A percentile compares a stretch with the other conserved stretches of the same genome.
phyloP scores from a whole-genome alignment of 2,888 invertebrate genomes.

The Lepidocyrtinus sp. region DNA sequence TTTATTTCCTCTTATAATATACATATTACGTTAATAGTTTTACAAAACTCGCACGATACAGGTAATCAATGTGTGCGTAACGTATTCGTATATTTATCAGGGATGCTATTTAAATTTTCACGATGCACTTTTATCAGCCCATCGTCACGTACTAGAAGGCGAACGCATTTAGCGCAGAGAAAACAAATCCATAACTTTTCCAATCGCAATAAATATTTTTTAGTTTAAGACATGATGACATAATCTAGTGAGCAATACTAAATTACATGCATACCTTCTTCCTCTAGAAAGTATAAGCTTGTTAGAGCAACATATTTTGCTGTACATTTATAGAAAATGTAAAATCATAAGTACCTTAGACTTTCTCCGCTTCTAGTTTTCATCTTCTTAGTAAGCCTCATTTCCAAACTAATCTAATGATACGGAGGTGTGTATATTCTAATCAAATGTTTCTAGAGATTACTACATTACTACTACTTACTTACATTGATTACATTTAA shows the following conservation, averaged over 20 bases:
- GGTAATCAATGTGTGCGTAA: neutral
- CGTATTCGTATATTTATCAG: slow-evolving; percentile 10
- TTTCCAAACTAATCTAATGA: too few species aligned
- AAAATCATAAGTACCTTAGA: too few species aligned
- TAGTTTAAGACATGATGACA: neutral
- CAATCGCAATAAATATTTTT: slow-evolving; percentile 10
- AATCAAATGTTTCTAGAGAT: neutral
- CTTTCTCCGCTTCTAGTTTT: too few species aligned
- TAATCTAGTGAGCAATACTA: neutral
- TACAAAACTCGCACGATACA: too few species aligned
- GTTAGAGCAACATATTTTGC: too few species aligned
- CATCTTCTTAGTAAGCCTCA: too few species aligned
- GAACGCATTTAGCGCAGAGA: slow-evolving; percentile 4
- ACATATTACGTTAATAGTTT: too few species aligned
- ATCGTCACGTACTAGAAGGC: neutral
- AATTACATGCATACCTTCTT: too few species aligned
- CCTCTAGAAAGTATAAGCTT: too few species aligned
- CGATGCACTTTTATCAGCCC: neutral
- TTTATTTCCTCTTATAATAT: too few species aligned
- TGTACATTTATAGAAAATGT: too few species aligned
- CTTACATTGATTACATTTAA: neutral
- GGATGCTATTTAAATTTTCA: neutral
- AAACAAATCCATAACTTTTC: neutral
- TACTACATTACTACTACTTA: too few species aligned
- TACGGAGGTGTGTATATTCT: neutral